Evolutionary conservation across 2,113 vertebrate species (phyloP).

Genomic region (Plestiodon gilberti): DNA sequence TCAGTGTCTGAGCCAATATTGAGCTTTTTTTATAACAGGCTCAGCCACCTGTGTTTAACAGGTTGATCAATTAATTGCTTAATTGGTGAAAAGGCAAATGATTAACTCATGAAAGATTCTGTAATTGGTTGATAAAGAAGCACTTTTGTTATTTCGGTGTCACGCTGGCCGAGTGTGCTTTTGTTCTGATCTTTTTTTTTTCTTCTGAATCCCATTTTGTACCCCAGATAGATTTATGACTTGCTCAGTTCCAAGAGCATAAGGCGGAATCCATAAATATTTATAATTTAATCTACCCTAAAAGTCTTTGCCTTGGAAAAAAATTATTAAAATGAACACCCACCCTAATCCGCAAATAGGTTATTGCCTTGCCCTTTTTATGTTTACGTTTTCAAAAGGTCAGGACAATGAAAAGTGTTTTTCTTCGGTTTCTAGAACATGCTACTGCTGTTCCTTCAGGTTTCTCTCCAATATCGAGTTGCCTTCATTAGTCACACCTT

Average conservation of each 20-base stretch:
- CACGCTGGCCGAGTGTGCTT: background rate
- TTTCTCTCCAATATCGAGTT: slow-evolving; percentile 1
- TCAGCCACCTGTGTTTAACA: background rate
- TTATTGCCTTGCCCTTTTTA: background rate
- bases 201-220: background rate
- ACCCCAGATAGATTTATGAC: too few species aligned
- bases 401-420: background rate
- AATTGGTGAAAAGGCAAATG: background rate
- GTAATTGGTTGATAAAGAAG: background rate
- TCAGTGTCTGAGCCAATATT: background rate
- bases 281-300: background rate
- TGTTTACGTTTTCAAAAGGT: background rate
- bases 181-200: background rate
- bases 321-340: background rate
- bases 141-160: background rate
- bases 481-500: background rate
- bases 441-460: background rate
- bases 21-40: background rate
- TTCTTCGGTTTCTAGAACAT: background rate
- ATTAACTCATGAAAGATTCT: background rate
- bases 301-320: background rate
- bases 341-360: background rate
- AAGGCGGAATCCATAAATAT: background rate
- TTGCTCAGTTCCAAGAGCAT: background rate
- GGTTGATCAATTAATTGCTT: background rate